Evolutionary conservation across 2,797 vertebrate genomes (phyloP).

Genomic region (Sebastolobus alascanus): DNA sequence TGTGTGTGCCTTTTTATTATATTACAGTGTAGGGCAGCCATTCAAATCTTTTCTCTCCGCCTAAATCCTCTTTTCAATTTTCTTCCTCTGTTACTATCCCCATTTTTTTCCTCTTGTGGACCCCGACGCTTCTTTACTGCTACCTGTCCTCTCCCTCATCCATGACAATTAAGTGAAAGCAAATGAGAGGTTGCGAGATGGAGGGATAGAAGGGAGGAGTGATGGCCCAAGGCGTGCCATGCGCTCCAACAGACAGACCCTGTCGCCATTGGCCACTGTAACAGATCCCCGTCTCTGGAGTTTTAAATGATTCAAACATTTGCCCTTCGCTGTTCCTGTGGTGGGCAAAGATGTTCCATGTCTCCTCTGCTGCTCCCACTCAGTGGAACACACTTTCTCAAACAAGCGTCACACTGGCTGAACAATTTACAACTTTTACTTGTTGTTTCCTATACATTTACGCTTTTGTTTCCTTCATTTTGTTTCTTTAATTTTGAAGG

Average conservation of each 20-base stretch:
- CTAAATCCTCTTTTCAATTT: neutral
- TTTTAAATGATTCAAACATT: constrained; percentile 87
- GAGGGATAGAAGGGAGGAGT: constrained; percentile 50
- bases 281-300: constrained; percentile 83
- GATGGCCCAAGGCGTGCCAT: constrained; percentile 63
- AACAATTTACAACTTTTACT: constrained; percentile 16
- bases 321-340: constrained; percentile 81
- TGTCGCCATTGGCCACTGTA: constrained; percentile 78
- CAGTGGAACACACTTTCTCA: neutral
- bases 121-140: constrained; percentile 5
- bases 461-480: constrained; percentile 4
- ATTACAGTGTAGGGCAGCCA: neutral
- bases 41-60: constrained; percentile 14
- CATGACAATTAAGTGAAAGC: constrained; percentile 55
- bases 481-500: neutral
- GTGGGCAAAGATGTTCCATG: constrained; percentile 70
- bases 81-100: neutral
- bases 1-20: neutral
- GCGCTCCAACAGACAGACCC: constrained; percentile 62
- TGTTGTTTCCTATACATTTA: neutral
- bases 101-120: constrained; percentile 1
- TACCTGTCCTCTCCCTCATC: constrained; percentile 34
- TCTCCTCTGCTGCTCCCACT: constrained; percentile 48
- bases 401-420: neutral
- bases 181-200: constrained; percentile 38